Conservation (phyloP, 2,113 vertebrate species). For the Catharus bicknelli region DNA sequence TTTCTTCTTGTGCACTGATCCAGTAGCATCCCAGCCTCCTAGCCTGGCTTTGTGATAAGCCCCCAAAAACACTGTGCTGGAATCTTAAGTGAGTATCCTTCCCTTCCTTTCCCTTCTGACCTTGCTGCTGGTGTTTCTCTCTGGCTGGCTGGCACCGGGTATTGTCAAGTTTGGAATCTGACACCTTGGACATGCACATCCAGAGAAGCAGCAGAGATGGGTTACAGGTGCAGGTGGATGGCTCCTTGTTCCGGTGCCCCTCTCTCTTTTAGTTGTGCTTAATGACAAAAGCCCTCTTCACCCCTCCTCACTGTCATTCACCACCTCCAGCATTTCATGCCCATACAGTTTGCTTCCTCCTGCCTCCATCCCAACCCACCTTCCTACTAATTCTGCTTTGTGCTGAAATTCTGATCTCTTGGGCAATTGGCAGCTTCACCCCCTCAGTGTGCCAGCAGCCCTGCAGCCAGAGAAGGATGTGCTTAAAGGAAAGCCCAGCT, state of each 20-base stretch:
- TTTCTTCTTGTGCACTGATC: background rate
- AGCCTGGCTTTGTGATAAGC: background rate
- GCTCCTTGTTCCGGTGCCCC: background rate
- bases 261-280: background rate
- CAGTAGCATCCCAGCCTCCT: background rate
- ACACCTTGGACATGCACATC: fast-evolving
- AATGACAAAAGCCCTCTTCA: background rate
- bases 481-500: background rate
- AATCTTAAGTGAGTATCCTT: background rate
- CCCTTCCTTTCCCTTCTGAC: background rate
- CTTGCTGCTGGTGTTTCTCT: fast-evolving
- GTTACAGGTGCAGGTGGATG: background rate
- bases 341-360: background rate
- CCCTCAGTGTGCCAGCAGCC: background rate
- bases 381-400: background rate
- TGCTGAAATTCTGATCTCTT: background rate
- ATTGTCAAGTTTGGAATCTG: background rate
- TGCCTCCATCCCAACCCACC: background rate
- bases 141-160: fast-evolving
- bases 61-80: background rate
- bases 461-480: background rate
- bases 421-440: background rate
- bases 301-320: fast-evolving
- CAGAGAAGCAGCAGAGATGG: fast-evolving
- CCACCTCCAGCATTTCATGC: background rate